Evolutionary conservation across 2,888 invertebrate genomes (phyloP).

Genomic region (Urechis unicinctus): DNA sequence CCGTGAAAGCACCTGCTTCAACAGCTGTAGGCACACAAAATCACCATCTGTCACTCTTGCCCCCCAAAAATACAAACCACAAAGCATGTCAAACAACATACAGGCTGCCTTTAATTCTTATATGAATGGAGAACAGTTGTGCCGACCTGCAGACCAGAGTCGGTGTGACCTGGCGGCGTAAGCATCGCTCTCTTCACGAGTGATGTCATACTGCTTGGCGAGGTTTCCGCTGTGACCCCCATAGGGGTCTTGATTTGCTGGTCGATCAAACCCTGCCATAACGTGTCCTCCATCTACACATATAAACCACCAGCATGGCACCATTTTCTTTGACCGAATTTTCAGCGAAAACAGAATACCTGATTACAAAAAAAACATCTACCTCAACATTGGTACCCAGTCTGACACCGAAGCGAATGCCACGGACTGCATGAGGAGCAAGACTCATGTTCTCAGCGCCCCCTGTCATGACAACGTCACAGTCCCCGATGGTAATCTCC

Average conservation of each 20-base stretch:
- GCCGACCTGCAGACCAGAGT: conserved; percentile 81
- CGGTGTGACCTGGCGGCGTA: conserved; percentile 80
- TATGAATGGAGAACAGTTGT: too few species aligned
- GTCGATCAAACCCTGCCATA: conserved; percentile 86
- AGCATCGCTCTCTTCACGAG: conserved; percentile 60
- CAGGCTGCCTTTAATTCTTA: neutral
- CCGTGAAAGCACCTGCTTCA: conserved; percentile 80
- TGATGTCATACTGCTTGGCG: conserved; percentile 44
- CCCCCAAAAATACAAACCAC: too few species aligned
- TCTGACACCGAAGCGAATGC: conserved; percentile 77
- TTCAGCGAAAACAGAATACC: neutral
- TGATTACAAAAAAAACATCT: conserved; percentile 1
- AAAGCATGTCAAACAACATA: too few species aligned
- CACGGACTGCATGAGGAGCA: conserved; percentile 75
- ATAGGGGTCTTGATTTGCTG: conserved; percentile 84
- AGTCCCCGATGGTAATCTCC: conserved; percentile 80
- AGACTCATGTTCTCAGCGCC: conserved; percentile 96
- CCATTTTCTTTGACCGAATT: neutral
- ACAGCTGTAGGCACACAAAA: conserved; percentile 59
- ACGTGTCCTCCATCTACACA: conserved; percentile 69
- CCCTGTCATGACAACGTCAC: conserved; percentile 80
- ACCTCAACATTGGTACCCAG: conserved; percentile 64
- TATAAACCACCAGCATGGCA: neutral
- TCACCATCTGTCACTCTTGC: neutral
- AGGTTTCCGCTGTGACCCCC: conserved; percentile 70